Percentiles rank a stretch among this genome's conserved stretches.
Conservation (phyloP, 1,140 invertebrate species). For the Nasonia vitripennis region DNA sequence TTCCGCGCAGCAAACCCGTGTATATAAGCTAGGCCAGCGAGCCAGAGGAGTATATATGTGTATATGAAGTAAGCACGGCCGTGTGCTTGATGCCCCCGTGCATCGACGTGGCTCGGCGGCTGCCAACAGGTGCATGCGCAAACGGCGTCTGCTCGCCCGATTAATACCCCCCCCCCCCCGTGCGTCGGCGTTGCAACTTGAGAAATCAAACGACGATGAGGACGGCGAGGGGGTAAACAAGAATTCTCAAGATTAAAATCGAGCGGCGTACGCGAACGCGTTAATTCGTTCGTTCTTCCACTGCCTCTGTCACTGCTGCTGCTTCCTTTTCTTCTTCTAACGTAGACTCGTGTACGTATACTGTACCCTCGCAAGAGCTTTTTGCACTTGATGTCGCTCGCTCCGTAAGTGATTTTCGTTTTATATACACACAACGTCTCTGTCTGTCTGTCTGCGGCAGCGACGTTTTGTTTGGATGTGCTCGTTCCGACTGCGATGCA, state of each 20-base stretch:
- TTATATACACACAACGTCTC: neutral
- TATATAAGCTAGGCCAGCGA: neutral
- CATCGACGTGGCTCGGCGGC: neutral
- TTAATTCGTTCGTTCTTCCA: neutral
- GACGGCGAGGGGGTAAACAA: neutral
- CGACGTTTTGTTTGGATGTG: neutral
- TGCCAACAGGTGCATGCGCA: slow-evolving; percentile 64
- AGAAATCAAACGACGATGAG: neutral
- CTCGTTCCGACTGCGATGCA: neutral
- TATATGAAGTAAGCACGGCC: neutral
- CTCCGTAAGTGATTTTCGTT: slow-evolving; percentile 18
- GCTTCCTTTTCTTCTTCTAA: neutral
- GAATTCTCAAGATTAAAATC: slow-evolving; percentile 32
- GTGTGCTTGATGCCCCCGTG: neutral
- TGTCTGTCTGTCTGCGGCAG: neutral
- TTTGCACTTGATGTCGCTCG: slow-evolving; percentile 8
- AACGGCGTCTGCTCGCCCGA: slow-evolving; percentile 29
- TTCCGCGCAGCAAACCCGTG: neutral
- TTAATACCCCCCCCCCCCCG: slow-evolving; percentile 7
- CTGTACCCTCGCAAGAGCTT: neutral
- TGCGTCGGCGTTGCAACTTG: slow-evolving; percentile 24
- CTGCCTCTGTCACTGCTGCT: neutral
- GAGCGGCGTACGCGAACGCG: neutral
- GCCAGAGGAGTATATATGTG: neutral
- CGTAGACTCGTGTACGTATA: neutral